Conservation (phyloP, 2,113 vertebrate genomes). For the Chinchilla lanigera region DNA sequence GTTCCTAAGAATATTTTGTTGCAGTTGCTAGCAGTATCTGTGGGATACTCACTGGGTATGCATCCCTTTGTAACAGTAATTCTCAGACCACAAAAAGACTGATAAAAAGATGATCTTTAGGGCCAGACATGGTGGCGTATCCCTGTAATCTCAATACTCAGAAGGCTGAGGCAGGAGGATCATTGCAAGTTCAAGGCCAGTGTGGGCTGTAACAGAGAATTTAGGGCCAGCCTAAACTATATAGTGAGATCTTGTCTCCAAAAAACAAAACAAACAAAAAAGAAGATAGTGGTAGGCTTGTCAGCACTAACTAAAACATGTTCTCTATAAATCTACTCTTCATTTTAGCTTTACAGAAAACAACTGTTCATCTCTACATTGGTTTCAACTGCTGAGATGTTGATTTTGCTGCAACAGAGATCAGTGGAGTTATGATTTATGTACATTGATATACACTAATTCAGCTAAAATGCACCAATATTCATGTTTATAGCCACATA, state of each 20-base stretch:
- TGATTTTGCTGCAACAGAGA: neutral
- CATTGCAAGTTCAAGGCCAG: neutral
- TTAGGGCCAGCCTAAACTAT: neutral
- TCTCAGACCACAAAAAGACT: neutral
- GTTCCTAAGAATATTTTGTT: constrained; percentile 46
- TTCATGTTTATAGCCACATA: neutral
- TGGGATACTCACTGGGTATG: neutral
- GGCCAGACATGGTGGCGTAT: neutral
- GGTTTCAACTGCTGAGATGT: neutral
- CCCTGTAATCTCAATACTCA: neutral
- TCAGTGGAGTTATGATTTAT: neutral
- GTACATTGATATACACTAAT: neutral
- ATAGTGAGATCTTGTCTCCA: neutral
- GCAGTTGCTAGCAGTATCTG: constrained; percentile 34
- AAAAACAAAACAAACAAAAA: neutral
- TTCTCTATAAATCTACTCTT: constrained; percentile 13
- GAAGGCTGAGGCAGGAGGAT: neutral
- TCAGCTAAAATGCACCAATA: constrained; percentile 31
- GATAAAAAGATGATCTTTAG: constrained; percentile 11
- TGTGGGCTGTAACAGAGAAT: neutral
- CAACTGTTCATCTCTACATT: neutral
- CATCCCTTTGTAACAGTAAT: constrained; percentile 12
- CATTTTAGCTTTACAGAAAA: constrained; percentile 17
- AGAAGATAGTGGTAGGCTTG: neutral
- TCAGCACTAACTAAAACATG: neutral